phyloP scores from a whole-genome alignment of 2,797 vertebrate genomes.

The Myripristis murdjan region DNA sequence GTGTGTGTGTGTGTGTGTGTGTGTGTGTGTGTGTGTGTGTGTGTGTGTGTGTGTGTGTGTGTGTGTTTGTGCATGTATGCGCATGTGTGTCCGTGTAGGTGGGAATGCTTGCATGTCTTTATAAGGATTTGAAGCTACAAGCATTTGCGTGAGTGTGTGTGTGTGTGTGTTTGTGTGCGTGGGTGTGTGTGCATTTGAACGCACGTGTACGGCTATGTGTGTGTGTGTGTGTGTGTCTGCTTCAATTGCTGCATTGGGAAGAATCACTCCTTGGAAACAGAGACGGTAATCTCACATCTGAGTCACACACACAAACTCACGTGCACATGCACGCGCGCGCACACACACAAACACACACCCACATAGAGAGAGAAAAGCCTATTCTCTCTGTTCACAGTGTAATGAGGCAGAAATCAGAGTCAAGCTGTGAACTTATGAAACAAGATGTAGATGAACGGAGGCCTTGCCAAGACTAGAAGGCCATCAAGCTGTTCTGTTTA shows the following conservation, averaged over 20 bases:
- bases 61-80: too few relatives aligned
- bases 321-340: too few relatives aligned
- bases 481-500: slow-evolving; percentile 78
- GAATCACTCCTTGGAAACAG: slow-evolving; percentile 52
- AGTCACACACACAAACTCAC: slow-evolving; percentile 17
- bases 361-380: neutral
- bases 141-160: neutral
- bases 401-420: slow-evolving; percentile 80
- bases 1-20: neutral
- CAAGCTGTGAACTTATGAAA: slow-evolving; percentile 80
- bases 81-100: too few relatives aligned
- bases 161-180: slow-evolving; percentile 3
- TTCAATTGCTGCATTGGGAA: slow-evolving; percentile 21
- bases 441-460: slow-evolving; percentile 77
- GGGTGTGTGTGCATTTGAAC: neutral
- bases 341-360: too few relatives aligned
- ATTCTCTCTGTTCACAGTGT: slow-evolving; percentile 63
- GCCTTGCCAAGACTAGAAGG: slow-evolving; percentile 70
- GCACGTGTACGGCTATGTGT: slow-evolving; percentile 2
- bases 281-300: slow-evolving; percentile 41
- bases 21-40: neutral
- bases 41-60: neutral
- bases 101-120: slow-evolving; percentile 2
- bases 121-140: neutral
- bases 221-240: slow-evolving; percentile 3